phyloP scores from a whole-genome alignment of 1,140 invertebrate species.

The Callitettix versicolor region DNA sequence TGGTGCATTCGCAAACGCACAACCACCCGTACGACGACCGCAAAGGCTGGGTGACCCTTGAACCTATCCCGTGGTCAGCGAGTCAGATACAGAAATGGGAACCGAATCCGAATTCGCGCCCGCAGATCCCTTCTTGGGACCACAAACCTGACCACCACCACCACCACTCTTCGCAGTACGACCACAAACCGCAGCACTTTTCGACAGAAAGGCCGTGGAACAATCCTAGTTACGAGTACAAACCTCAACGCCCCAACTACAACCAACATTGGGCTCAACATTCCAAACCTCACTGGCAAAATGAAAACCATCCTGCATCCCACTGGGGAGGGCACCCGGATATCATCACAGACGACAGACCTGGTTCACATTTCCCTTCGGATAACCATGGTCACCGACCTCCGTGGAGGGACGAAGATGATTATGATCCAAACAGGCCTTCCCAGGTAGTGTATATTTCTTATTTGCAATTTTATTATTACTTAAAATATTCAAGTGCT shows the following conservation, averaged over 20 bases:
- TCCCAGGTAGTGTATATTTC: constrained; percentile 1
- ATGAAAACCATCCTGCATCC: background rate
- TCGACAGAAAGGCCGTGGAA: constrained; percentile 32
- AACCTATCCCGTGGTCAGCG: constrained; percentile 65
- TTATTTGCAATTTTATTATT: background rate
- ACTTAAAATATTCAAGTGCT: too few relatives aligned
- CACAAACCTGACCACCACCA: background rate
- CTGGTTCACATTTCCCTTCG: constrained; percentile 48
- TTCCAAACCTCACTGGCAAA: background rate
- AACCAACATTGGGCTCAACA: constrained; percentile 3
- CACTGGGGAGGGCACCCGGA: constrained; percentile 32
- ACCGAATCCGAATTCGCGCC: constrained; percentile 30
- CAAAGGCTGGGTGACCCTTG: constrained; percentile 63
- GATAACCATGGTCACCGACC: constrained; percentile 17
- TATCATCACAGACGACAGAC: constrained; percentile 55
- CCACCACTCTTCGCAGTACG: constrained; percentile 1
- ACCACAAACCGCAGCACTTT: constrained; percentile 22
- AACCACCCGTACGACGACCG: constrained; percentile 51
- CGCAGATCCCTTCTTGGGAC: constrained; percentile 17
- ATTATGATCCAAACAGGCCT: background rate
- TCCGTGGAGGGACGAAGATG: constrained; percentile 13
- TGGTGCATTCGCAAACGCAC: constrained; percentile 33
- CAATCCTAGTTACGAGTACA: constrained; percentile 27
- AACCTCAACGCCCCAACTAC: constrained; percentile 4
- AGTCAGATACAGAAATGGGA: constrained; percentile 73